Conservation (phyloP, 2,888 invertebrate species). For the Luperina testacea region DNA sequence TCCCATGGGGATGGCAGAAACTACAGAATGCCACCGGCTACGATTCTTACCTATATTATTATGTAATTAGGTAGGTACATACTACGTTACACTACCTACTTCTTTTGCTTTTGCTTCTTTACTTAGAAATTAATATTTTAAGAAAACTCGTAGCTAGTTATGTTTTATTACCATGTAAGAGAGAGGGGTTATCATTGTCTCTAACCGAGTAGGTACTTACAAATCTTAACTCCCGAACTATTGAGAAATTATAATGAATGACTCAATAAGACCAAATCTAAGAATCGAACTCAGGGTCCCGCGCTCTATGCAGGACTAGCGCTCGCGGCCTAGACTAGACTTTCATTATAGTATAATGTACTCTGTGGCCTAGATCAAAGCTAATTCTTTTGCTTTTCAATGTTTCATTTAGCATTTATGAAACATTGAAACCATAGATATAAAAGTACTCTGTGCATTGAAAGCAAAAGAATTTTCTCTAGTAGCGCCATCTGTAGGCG, state of each 20-base stretch:
- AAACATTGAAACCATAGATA: background rate
- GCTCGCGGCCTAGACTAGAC: background rate
- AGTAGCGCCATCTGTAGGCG: slow-evolving; percentile 13
- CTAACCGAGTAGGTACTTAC: background rate
- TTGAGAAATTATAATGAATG: too few species aligned
- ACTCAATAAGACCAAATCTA: background rate
- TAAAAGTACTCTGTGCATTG: too few species aligned
- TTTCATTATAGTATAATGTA: too few species aligned
- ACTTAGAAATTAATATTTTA: background rate
- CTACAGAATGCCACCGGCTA: background rate
- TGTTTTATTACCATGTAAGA: background rate
- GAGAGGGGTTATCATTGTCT: background rate
- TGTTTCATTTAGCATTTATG: too few species aligned
- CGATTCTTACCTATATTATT: background rate
- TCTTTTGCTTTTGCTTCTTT: background rate
- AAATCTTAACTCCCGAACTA: background rate
- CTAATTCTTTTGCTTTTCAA: too few species aligned
- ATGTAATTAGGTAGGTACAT: too few species aligned
- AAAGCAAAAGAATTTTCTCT: background rate
- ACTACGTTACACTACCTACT: background rate
- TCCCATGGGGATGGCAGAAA: background rate
- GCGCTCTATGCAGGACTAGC: background rate
- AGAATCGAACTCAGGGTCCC: background rate
- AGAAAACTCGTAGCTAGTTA: background rate
- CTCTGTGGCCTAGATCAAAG: background rate